Evolutionary conservation across 1,140 invertebrate species (phyloP).

Genomic region (Drosophila suzukii): DNA sequence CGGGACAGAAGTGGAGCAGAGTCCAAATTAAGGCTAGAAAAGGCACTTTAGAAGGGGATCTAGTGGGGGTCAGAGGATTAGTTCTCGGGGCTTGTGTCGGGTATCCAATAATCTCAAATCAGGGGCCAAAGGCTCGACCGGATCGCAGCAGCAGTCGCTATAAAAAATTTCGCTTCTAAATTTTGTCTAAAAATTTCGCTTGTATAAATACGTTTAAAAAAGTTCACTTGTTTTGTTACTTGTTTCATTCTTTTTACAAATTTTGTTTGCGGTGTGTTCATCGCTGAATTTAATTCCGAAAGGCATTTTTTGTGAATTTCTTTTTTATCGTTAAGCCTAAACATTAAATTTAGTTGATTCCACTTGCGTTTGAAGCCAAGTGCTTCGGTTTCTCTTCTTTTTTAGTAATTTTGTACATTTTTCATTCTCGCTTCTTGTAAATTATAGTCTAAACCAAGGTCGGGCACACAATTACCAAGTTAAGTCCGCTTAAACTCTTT

Average conservation of each 20-base stretch:
- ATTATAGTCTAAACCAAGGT: constrained; percentile 55
- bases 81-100: no score
- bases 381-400: constrained; percentile 28
- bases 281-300: constrained; percentile 84
- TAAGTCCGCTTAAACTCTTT: constrained; percentile 44
- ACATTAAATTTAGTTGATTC: constrained; percentile 81
- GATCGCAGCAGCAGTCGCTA: constrained; percentile 26
- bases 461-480: constrained; percentile 73
- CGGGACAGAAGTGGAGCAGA: constrained; percentile 33
- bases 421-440: constrained; percentile 45
- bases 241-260: constrained; percentile 43
- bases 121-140: constrained; percentile 15
- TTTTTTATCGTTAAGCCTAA: constrained; percentile 67
- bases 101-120: constrained; percentile 32
- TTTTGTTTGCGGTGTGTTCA: constrained; percentile 57
- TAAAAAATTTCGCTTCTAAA: constrained; percentile 72
- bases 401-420: constrained; percentile 57
- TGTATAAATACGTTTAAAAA: constrained; percentile 75
- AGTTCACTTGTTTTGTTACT: constrained; percentile 37
- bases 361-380: constrained; percentile 37
- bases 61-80: background rate
- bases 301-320: constrained; percentile 83
- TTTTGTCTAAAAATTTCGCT: constrained; percentile 70
- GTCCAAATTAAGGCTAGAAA: constrained; percentile 74
- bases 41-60: constrained; percentile 72